A percentile compares a stretch with the other conserved stretches of the same genome.
These are phyloP conservation scores for Carcina quercana DNA, from an alignment of 2,888 invertebrate genomes.

Conservation along the genomic window DNA sequence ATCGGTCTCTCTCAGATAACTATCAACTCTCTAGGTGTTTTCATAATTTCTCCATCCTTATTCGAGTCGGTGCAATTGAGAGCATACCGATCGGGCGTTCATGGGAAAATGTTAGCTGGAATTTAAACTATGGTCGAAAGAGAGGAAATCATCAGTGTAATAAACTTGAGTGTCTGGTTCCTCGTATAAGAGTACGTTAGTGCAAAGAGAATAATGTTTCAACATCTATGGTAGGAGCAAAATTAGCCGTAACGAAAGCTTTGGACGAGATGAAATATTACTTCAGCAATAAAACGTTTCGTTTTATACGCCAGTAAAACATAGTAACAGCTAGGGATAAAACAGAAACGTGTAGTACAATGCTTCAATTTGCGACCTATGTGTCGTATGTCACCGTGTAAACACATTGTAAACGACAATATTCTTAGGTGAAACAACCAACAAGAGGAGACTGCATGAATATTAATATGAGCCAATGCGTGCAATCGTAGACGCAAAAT, in stretches of 20 bases:
- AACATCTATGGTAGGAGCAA: background rate
- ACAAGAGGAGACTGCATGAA: constrained; percentile 37
- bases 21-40: constrained; percentile 54
- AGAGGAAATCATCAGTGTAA: too few species aligned
- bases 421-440: constrained; percentile 34
- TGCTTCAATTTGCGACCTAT: constrained; percentile 46
- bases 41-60: constrained; percentile 55
- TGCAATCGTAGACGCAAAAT: constrained; percentile 31
- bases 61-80: constrained; percentile 28
- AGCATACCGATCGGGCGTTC: constrained; percentile 6
- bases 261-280: background rate
- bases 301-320: constrained; percentile 37
- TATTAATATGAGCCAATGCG: constrained; percentile 39
- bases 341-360: constrained; percentile 49
- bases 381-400: constrained; percentile 36
- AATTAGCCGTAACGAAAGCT: background rate
- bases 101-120: constrained; percentile 3
- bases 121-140: background rate
- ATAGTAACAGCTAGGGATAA: constrained; percentile 36
- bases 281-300: constrained; percentile 28
- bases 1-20: constrained; percentile 42
- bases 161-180: too few species aligned
- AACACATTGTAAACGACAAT: constrained; percentile 47
- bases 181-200: too few species aligned
- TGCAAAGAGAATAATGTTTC: too few species aligned